phyloP scores from a whole-genome alignment of 2,113 vertebrate genomes.

The Coracopsis vasa region DNA sequence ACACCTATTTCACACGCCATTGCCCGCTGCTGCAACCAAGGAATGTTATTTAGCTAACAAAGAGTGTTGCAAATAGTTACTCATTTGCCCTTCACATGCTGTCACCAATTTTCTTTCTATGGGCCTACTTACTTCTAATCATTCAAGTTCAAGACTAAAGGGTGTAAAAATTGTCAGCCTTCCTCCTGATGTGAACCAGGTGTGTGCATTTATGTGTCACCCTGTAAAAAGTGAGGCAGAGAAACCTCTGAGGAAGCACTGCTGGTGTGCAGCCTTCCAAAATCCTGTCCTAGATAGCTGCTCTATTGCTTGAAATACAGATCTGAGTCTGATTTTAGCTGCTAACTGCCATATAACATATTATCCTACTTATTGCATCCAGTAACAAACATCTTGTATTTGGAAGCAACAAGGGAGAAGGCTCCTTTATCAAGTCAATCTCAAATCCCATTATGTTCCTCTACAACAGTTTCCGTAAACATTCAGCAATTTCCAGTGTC shows the following conservation, averaged over 20 bases:
- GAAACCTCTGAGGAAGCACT: neutral
- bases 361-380: constrained; percentile 3
- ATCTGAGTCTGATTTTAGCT: neutral
- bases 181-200: neutral
- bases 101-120: neutral
- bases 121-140: neutral
- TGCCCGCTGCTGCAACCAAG: neutral
- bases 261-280: neutral
- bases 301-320: neutral
- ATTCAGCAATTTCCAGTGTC: constrained; percentile 60
- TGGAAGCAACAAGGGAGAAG: constrained; percentile 31
- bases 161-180: neutral
- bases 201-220: neutral
- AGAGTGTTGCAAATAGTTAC: neutral
- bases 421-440: constrained; percentile 65
- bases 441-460: constrained; percentile 46
- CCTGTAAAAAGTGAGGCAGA: too few relatives aligned
- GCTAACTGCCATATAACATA: neutral
- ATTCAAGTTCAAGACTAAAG: neutral
- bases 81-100: neutral
- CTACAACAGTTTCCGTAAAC: constrained; percentile 47
- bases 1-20: neutral
- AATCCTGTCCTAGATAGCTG: neutral
- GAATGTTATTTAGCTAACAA: neutral
- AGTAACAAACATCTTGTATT: constrained; percentile 25